These are phyloP conservation scores for Hyppa rectilinea DNA, from an alignment of 2,888 invertebrate genomes.

Conservation along the genomic window DNA sequence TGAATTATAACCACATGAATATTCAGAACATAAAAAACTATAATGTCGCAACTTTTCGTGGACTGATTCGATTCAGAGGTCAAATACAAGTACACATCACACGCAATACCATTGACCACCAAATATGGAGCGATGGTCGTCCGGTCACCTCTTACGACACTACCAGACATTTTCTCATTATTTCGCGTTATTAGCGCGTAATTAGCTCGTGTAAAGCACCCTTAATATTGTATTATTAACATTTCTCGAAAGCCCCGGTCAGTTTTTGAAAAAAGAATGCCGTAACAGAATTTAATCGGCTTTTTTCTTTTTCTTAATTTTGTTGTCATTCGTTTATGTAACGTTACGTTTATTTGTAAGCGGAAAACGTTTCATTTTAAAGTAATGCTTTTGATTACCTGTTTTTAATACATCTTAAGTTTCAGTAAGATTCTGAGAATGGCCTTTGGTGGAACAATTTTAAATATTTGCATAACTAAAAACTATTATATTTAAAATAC, in stretches of 20 bases:
- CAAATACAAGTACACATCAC: slow-evolving; percentile 31
- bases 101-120: slow-evolving; percentile 40
- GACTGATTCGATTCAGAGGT: slow-evolving; percentile 54
- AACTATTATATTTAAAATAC: slow-evolving; percentile 14
- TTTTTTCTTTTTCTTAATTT: slow-evolving; percentile 36
- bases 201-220: slow-evolving; percentile 61
- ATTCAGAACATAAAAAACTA: slow-evolving; percentile 31
- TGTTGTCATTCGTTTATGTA: slow-evolving; percentile 1
- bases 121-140: slow-evolving; percentile 53
- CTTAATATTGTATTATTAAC: slow-evolving; percentile 50
- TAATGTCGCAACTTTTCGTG: slow-evolving; percentile 47
- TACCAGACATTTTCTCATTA: slow-evolving; percentile 22
- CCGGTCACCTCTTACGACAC: slow-evolving; percentile 25
- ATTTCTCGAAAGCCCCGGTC: slow-evolving; percentile 35
- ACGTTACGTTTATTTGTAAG: slow-evolving; percentile 12
- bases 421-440: neutral
- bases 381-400: neutral
- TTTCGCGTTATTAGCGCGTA: slow-evolving; percentile 53
- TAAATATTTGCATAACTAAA: neutral
- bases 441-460: neutral
- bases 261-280: slow-evolving; percentile 26
- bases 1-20: slow-evolving; percentile 33
- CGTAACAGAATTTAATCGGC: slow-evolving; percentile 21
- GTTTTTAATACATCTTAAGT: neutral
- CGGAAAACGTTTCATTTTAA: slow-evolving; percentile 14